These are phyloP conservation scores for Crematogaster levior DNA, from an alignment of 2,888 invertebrate species.

Conservation along the genomic window DNA sequence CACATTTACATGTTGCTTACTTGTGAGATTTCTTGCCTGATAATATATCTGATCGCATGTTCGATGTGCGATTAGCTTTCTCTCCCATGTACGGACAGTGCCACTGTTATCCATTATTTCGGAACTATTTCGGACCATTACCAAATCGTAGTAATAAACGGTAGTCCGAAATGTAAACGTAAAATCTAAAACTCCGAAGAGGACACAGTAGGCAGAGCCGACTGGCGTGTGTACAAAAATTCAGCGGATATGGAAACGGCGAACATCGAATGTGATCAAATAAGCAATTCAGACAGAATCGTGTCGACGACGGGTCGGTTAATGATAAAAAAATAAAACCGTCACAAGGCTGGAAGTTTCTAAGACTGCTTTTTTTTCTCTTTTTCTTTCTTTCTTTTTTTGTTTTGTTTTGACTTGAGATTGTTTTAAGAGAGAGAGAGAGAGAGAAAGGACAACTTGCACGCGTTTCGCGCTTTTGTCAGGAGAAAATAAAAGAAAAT, in stretches of 20 bases:
- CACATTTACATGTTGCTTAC: conserved; percentile 79
- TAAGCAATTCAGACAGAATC: conserved; percentile 76
- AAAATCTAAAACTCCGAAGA: conserved; percentile 16
- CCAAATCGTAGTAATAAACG: not conserved
- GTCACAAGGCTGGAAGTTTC: conserved; percentile 85
- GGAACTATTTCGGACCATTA: conserved; percentile 1
- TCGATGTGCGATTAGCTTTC: conserved; percentile 63
- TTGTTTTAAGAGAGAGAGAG: conserved; percentile 62
- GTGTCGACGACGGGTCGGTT: conserved; percentile 65
- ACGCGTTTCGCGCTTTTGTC: conserved; percentile 76
- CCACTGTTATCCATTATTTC: conserved; percentile 58
- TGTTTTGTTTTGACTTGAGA: conserved; percentile 50
- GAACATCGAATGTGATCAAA: conserved; percentile 80
- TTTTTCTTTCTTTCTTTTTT: conserved; percentile 39
- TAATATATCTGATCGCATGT: conserved; percentile 78
- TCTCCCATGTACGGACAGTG: conserved; percentile 61
- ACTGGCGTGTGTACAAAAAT: conserved; percentile 56
- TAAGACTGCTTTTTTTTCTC: conserved; percentile 80
- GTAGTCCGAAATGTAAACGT: conserved; percentile 5
- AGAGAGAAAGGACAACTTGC: conserved; percentile 80
- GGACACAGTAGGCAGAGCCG: conserved; percentile 63
- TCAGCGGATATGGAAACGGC: conserved; percentile 43
- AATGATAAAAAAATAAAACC: conserved; percentile 75
- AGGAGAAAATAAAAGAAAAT: conserved; percentile 76
- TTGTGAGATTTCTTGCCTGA: conserved; percentile 73